phyloP scores from a whole-genome alignment of 2,797 vertebrate species.

The Numenius phaeopus region DNA sequence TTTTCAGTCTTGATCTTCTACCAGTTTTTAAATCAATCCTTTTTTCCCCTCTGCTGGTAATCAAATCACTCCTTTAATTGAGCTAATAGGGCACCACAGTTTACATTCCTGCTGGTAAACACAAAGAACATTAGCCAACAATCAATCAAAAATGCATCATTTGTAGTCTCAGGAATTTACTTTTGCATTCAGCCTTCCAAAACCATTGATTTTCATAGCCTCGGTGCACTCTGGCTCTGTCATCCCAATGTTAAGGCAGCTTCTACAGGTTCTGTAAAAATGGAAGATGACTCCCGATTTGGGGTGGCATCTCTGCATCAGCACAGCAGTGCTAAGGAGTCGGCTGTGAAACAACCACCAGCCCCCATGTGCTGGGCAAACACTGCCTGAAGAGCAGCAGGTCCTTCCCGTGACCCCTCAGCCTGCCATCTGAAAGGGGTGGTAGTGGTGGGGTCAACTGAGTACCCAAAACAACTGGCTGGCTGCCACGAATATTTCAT shows the following conservation, averaged over 20 bases:
- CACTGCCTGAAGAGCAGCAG: neutral
- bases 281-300: neutral
- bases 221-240: neutral
- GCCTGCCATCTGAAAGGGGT: neutral
- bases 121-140: neutral
- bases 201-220: neutral
- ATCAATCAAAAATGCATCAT: neutral
- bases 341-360: neutral
- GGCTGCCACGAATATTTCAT: neutral
- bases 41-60: neutral
- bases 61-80: neutral
- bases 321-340: neutral
- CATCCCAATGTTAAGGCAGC: neutral
- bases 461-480: neutral
- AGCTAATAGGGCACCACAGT: neutral
- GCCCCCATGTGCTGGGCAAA: neutral
- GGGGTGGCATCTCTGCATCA: neutral
- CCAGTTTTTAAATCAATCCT: neutral
- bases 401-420: neutral
- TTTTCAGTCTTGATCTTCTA: slow-evolving; percentile 8
- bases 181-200: neutral
- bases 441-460: neutral
- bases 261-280: neutral
- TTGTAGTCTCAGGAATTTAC: neutral
- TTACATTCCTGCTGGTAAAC: neutral